Percentiles rank a stretch among this genome's conserved stretches.
These are phyloP conservation scores for Trichogramma dendrolimi DNA, from an alignment of 2,888 invertebrate genomes.

Conservation along the genomic window DNA sequence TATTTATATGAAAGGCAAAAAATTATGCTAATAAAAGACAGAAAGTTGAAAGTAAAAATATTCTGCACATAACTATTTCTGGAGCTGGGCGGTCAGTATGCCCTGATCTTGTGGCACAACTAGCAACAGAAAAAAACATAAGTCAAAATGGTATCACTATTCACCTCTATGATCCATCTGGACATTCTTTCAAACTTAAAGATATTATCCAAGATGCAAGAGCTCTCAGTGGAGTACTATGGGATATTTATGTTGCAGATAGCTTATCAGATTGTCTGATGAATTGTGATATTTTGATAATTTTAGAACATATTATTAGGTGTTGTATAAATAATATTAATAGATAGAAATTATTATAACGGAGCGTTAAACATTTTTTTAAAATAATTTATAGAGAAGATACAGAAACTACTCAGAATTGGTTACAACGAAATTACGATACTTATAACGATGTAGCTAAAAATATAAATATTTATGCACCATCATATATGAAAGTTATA, in stretches of 20 bases:
- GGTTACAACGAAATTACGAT: constrained; percentile 42
- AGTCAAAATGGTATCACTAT: constrained; percentile 37
- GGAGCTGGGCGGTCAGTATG: constrained; percentile 39
- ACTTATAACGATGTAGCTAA: constrained; percentile 52
- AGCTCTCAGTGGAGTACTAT: constrained; percentile 28
- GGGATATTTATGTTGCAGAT: constrained; percentile 49
- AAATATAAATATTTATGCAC: constrained; percentile 55
- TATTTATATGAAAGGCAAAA: too few species aligned
- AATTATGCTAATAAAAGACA: too few species aligned
- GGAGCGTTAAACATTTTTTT: constrained; percentile 27
- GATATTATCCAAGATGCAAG: constrained; percentile 32
- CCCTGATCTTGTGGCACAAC: constrained; percentile 39
- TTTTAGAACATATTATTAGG: constrained; percentile 53
- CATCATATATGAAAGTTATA: constrained; percentile 54
- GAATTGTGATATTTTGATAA: constrained; percentile 55
- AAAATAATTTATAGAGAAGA: constrained; percentile 46
- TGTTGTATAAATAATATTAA: constrained; percentile 19
- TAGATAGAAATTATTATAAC: background rate
- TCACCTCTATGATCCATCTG: constrained; percentile 40
- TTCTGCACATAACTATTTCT: constrained; percentile 37
- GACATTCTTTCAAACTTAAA: constrained; percentile 34
- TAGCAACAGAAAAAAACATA: constrained; percentile 37
- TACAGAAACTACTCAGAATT: constrained; percentile 35
- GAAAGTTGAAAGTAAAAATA: background rate
- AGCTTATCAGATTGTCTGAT: constrained; percentile 54